Evolutionary conservation across 2,113 vertebrate genomes (phyloP), one percentile per base, ranked within the genome.

Genomic region (Syngnathus typhle): DNA sequence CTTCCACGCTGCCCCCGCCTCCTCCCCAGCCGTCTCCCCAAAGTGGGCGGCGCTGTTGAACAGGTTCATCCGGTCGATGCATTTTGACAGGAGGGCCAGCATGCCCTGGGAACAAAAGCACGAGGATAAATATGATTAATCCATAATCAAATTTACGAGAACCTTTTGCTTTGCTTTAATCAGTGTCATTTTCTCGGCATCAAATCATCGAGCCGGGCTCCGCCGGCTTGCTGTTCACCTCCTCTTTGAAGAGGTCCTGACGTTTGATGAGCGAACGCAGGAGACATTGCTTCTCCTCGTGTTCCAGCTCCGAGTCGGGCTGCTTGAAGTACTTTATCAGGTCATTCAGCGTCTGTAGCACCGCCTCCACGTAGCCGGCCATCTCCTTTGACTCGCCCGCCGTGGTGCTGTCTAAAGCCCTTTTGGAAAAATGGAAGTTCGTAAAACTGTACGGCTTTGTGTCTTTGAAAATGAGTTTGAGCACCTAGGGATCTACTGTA

Each of bases 201-300:
- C 43, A 7, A 27, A 8, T 36, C 1, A 58, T 64, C 3, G 41
- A 49, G 43, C 6, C 6, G 7, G 66, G 6, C 64, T 58, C 49
- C 12, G 15, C 4, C 39, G 44, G 1, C 0, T 37, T 55, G 36
- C 3, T 60, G 49, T 76, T 76, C 68, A 98, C 96, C 93, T 98
- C 96, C 69, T 98, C 96, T 87, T 98, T 98, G 85, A 98, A 98
- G 73, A 98, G 93, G 74, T 98, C 96, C 83, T 98, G 96, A 27
- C 94, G 94, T 77, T 98, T 98, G 87, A 96, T 98, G 74, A 98
- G 94, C 0, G 95, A 98, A 13, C 96, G 93, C 51, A 98, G 94
- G 59, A 94, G 94, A 84, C 84, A 93, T 84, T 98, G 96, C 67
- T 96, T 98, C 82, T 96, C 93, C 87, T 98, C 96, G 0, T 98